Evolutionary conservation across 1,140 invertebrate species (phyloP), one percentile per base, ranked within the genome.

Genomic region (Bombus terrestris): DNA sequence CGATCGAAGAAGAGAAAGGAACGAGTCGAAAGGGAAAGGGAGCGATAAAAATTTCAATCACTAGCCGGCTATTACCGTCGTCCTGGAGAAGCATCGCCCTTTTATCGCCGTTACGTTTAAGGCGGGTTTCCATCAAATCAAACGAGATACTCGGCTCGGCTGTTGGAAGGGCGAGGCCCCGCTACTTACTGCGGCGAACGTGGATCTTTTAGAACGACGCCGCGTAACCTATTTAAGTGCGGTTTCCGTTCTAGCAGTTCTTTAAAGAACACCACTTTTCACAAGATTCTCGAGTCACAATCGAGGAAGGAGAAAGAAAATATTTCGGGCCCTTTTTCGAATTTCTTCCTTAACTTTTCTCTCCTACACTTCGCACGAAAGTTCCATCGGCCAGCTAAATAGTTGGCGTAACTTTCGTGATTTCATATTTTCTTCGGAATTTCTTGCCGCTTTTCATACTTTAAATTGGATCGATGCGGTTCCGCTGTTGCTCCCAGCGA

Each of bases 21-120:
- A n/a, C 28, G 69, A 35, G 78, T 78, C 64, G 87, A 88, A 86
- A 89, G 83, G 75, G 79, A 89, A 86, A 89, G 84, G 69, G 13
- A 53, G 39, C 72, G 72, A 89, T 90, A 90, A 90, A 89, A 90
- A 89, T 90, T 86, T 86, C 89, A 89, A 90, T 90, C 81, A 68
- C 64, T 32, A 43, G 43, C 25, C 35, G 10, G 57, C 64, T 59
- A 39, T 84, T 87, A 66, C 78, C 39, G 41, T 77, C 76, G 37
- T 47, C 37, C 75, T 66, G 64, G 5, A 28, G 80, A 39, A 78
- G 66, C 41, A 43, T 32, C 35, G 53, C 75, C 28, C 53, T 68
- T 88, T 80, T 85, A 81, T 88, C 71, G 53, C n/a, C 39, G 1
- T 64, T 81, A 78, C 82, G 12, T 83, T 76, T 83, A 76, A 76